These are phyloP conservation scores for Crossaster papposus DNA, from an alignment of 53 echinoderm and acorn worm species.

Conservation along the genomic window DNA sequence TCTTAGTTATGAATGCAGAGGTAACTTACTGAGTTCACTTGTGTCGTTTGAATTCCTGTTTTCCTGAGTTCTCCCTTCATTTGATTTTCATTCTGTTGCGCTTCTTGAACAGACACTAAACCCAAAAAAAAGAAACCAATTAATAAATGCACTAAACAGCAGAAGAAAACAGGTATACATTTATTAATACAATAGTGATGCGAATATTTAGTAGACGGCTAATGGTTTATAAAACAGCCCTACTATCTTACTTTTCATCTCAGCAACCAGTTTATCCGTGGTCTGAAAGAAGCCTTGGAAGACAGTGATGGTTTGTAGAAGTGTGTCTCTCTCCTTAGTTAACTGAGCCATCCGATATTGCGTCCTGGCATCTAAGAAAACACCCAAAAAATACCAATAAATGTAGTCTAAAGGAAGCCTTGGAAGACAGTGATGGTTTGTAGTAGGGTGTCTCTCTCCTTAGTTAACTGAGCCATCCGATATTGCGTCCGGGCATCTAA, in stretches of 20 bases:
- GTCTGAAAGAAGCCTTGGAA: conserved; percentile 85
- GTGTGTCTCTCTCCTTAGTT: conserved; percentile 81
- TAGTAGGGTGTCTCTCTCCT: conserved; percentile 79
- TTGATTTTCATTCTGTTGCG: conserved; percentile 57
- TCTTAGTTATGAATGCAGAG: background rate
- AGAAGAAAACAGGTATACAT: background rate
- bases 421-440: conserved; percentile 78
- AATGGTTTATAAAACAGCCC: too few relatives aligned
- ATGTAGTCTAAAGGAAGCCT: conserved; percentile 80
- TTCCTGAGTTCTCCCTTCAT: conserved; percentile 62
- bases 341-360: conserved; percentile 85
- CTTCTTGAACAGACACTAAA: conserved; percentile 76
- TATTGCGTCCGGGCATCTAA: conserved; percentile 94
- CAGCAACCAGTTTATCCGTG: conserved; percentile 75
- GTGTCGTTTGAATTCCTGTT: conserved; percentile 30
- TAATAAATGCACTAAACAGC: background rate
- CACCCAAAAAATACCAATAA: background rate
- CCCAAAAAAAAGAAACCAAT: conserved; percentile 7
- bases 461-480: conserved; percentile 80
- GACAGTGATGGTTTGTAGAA: conserved; percentile 69
- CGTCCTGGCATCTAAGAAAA: conserved; percentile 86
- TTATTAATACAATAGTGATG: too few relatives aligned
- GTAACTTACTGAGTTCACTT: conserved; percentile 67
- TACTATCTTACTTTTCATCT: conserved; percentile 84
- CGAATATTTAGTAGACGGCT: too few relatives aligned